Percentiles rank a stretch among this genome's conserved stretches.
Evolutionary conservation across 2,888 invertebrate genomes (phyloP).

Genomic region (Xanthorhoe spadicearia): DNA sequence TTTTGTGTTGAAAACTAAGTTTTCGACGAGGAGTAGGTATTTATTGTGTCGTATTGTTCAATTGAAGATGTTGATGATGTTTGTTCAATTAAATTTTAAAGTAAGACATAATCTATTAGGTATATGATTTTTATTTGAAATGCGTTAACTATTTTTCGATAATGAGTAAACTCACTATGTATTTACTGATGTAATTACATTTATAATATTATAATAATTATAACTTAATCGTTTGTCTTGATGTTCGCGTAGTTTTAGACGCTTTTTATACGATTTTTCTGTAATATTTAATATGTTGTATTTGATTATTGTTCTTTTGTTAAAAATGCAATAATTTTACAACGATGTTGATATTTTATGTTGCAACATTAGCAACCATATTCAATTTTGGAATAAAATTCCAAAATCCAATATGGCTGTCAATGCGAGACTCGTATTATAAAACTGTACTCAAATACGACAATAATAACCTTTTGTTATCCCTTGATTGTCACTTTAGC

Average conservation of each 20-base stretch:
- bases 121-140: neutral
- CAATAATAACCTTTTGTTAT: neutral
- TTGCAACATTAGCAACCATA: conserved; percentile 61
- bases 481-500: neutral
- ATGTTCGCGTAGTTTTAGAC: conserved; percentile 47
- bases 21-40: conserved; percentile 54
- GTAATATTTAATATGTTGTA: conserved; percentile 36
- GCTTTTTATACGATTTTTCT: conserved; percentile 52
- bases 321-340: conserved; percentile 44
- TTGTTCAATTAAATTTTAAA: neutral
- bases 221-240: conserved; percentile 49
- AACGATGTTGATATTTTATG: conserved; percentile 45
- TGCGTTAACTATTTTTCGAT: conserved; percentile 18
- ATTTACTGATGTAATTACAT: conserved; percentile 26
- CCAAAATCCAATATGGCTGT: conserved; percentile 58
- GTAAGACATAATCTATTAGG: neutral
- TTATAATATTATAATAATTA: conserved; percentile 37
- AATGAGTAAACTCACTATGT: conserved; percentile 23
- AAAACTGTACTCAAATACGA: neutral
- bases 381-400: conserved; percentile 49
- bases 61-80: conserved; percentile 37
- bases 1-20: conserved; percentile 53
- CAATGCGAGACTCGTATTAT: conserved; percentile 60
- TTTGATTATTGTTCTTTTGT: conserved; percentile 33
- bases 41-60: conserved; percentile 60